Conservation (phyloP, 2,113 vertebrate genomes). For the Burhinus bistriatus region DNA sequence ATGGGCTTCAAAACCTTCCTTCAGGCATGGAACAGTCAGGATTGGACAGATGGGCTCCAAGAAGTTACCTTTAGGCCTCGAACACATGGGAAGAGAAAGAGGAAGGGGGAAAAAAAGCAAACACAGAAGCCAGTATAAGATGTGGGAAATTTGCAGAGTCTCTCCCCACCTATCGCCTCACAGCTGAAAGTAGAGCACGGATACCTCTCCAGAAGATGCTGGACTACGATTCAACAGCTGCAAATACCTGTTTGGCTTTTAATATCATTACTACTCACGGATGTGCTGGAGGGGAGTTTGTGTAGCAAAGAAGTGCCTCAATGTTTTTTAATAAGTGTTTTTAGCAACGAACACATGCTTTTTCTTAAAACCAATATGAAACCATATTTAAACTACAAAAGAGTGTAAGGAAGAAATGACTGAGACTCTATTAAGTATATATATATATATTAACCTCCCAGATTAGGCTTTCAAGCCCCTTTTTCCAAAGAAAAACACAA, state of each 20-base stretch:
- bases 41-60: constrained; percentile 74
- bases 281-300: constrained; percentile 20
- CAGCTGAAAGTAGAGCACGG: neutral
- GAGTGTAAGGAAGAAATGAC: neutral
- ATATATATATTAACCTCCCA: constrained; percentile 20
- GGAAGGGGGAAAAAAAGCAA: neutral
- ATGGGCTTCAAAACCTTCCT: constrained; percentile 76
- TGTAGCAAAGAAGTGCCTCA: neutral
- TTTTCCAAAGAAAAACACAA: constrained; percentile 22
- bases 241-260: constrained; percentile 47
- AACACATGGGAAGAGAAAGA: constrained; percentile 49
- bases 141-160: neutral
- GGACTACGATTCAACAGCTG: neutral
- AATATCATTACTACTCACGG: constrained; percentile 3
- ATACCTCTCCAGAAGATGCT: neutral
- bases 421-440: constrained; percentile 7
- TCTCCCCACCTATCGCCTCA: neutral
- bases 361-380: constrained; percentile 49
- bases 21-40: constrained; percentile 48
- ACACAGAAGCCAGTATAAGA: neutral
- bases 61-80: constrained; percentile 56
- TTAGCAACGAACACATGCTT: constrained; percentile 44
- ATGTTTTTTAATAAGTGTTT: constrained; percentile 57
- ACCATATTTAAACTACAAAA: constrained; percentile 30
- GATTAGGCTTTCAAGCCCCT: constrained; percentile 17